Conservation (phyloP, 2,797 vertebrate species). For the Aselliscus stoliczkanus region DNA sequence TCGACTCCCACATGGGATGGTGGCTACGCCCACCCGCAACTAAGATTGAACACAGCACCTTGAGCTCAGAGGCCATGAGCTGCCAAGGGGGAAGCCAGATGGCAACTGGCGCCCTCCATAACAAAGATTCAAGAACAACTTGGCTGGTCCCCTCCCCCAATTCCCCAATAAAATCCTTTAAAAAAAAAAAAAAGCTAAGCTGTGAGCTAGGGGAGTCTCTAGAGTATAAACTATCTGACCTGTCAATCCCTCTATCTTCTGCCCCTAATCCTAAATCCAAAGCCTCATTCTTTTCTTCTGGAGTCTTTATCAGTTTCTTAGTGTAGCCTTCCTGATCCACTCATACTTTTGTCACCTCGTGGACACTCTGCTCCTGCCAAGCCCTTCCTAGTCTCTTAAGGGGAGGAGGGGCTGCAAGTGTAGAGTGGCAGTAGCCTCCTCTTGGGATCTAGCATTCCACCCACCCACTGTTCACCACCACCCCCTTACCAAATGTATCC, state of each 20-base stretch:
- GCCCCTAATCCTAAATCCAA: background rate
- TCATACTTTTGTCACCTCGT: background rate
- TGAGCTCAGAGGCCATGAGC: too few relatives aligned
- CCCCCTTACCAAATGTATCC: background rate
- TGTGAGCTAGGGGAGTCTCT: too few relatives aligned
- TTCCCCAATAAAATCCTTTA: too few relatives aligned
- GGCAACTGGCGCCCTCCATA: too few relatives aligned
- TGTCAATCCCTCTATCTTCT: background rate
- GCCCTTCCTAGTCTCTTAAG: background rate
- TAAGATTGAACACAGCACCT: too few relatives aligned
- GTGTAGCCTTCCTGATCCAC: background rate
- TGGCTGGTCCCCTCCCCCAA: too few relatives aligned
- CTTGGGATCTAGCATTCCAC: background rate
- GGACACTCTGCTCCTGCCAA: background rate
- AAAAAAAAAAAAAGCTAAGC: background rate
- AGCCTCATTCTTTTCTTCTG: background rate
- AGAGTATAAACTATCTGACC: too few relatives aligned
- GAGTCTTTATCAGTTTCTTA: background rate
- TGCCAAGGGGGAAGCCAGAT: too few relatives aligned
- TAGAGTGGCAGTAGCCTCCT: background rate
- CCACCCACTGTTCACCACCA: background rate
- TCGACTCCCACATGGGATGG: too few relatives aligned
- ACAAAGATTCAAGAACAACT: too few relatives aligned
- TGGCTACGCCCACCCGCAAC: too few relatives aligned
- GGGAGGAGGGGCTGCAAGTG: background rate